phyloP scores from a whole-genome alignment of 2,113 vertebrate species.

The Microtus montanus region DNA sequence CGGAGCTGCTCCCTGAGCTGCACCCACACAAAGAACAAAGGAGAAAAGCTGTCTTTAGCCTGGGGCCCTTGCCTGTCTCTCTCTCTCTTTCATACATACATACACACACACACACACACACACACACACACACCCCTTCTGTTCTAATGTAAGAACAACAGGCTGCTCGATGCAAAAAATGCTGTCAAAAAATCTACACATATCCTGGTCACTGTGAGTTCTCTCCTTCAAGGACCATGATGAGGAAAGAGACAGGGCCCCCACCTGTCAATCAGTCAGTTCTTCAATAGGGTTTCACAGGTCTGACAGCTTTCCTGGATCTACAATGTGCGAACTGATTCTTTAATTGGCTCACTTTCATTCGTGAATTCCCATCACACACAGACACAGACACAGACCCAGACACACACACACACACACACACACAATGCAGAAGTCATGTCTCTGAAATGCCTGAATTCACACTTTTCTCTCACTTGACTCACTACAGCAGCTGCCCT shows the following conservation, averaged over 20 bases:
- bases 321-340: not conserved
- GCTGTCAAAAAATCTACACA: not conserved
- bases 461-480: not conserved
- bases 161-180: not conserved
- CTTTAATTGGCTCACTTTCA: not conserved
- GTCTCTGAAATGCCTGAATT: slow-evolving; percentile 4
- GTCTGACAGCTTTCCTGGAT: not conserved
- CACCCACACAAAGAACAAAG: not conserved
- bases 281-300: not conserved
- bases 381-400: too few relatives aligned
- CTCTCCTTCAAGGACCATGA: accelerated
- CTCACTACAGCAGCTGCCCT: not conserved
- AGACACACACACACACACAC: too few relatives aligned
- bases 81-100: not conserved
- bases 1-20: not conserved
- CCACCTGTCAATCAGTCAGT: accelerated
- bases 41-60: not conserved
- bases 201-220: not conserved
- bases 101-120: not conserved
- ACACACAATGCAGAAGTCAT: not conserved
- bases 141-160: not conserved
- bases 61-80: not conserved
- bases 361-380: not conserved
- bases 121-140: not conserved
- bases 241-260: accelerated